Evolutionary conservation across 2,797 vertebrate species (phyloP), one percentile per base, ranked within the genome.

Genomic region (Anguilla pacifica): DNA sequence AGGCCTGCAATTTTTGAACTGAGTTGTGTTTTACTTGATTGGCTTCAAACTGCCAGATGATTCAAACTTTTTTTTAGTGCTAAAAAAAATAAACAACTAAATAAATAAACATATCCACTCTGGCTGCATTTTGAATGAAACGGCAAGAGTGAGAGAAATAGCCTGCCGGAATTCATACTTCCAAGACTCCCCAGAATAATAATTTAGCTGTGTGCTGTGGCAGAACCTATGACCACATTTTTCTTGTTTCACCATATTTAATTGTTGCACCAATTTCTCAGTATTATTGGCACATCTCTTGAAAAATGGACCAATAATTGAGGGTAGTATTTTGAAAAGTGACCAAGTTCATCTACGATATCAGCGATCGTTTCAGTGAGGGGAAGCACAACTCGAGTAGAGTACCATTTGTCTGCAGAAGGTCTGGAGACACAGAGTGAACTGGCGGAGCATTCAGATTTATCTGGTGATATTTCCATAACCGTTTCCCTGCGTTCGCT

Each of bases 121-220:
- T 55, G 77, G 86, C 84, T 82, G 53, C 89, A 91, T 88, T 92
- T 92, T 85, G 92, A 94, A 95, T 94, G 92, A 95, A 96, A 94
- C 92, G 86, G 93, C 92, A 91, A 84, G 57, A 87, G 83, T 51
- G 85, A 86, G 39, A 77, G 89, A 90, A 92, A 94, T 90, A 93
- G 91, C 90, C 85, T 91, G 93, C 93, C 89, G 87, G 90, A 91
- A 93, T 81, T 94, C 94, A 93, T 92, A 91, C 93, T 91, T 91
- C 92, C 92, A 93, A 95, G 93, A 93, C 92, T 94, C 92, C 91
- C 88, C 90, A 89, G 91, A 95, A 96, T 93, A 96, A 96, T 96
- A 95, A 96, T 95, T 95, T 91, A 96, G 92, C 89, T 91, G 91
- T 88, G 94, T 35, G 35, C 35, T 35, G 93, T 31, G 11, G 51